Percentiles rank a stretch among this genome's conserved stretches.
These are phyloP conservation scores for Barypeithes pellucidus DNA, from an alignment of 2,888 invertebrate genomes.

Conservation along the genomic window DNA sequence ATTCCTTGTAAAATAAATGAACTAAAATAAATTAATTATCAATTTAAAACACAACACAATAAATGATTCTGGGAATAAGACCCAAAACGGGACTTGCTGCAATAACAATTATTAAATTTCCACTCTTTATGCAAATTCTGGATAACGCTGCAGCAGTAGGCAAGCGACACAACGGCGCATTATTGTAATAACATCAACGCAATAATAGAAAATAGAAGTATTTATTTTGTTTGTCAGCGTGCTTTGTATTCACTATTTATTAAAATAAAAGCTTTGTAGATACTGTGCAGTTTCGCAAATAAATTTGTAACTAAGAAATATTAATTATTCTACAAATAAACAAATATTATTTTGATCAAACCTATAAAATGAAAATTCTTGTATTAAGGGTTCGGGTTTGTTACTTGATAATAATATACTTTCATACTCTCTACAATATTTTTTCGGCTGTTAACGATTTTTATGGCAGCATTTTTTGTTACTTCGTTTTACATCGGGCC, in stretches of 20 bases:
- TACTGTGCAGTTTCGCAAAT: background rate
- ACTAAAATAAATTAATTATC: background rate
- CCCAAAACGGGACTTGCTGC: background rate
- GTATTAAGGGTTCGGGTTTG: too few species aligned
- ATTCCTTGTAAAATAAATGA: too few species aligned
- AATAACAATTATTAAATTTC: constrained; percentile 18
- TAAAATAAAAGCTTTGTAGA: background rate
- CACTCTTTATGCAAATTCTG: constrained; percentile 11
- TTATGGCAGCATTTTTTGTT: too few species aligned
- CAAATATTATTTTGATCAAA: background rate
- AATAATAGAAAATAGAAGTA: constrained; percentile 8
- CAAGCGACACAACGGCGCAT: background rate
- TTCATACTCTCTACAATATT: too few species aligned
- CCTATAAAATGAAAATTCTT: too few species aligned
- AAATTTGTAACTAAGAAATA: background rate
- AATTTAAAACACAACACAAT: background rate
- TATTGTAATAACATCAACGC: background rate
- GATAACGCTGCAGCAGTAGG: constrained; percentile 1
- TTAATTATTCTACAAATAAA: background rate
- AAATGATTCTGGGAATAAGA: background rate
- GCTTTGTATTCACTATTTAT: background rate
- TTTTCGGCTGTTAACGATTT: too few species aligned
- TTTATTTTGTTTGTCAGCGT: background rate
- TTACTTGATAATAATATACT: too few species aligned
- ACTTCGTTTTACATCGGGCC: too few species aligned